Evolutionary conservation across 2,113 vertebrate genomes (phyloP).

Genomic region (Psephotus haematonotus): DNA sequence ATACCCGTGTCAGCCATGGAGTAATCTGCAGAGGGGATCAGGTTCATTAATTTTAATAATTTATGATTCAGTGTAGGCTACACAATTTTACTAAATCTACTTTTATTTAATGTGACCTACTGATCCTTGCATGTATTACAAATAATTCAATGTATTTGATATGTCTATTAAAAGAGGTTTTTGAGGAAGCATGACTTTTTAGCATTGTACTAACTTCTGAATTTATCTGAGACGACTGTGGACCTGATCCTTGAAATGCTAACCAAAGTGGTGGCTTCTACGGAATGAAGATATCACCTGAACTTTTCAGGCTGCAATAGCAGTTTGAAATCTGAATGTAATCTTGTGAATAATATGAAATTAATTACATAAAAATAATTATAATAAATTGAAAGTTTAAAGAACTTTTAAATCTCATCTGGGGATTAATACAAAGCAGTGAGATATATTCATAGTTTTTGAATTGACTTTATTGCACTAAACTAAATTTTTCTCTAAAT

Average conservation of each 20-base stretch:
- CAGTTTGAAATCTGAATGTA: not conserved
- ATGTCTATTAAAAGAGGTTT: not conserved
- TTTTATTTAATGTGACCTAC: slow-evolving; percentile 52
- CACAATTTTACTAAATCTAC: slow-evolving; percentile 49
- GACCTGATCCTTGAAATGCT: not conserved
- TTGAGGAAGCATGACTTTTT: not conserved
- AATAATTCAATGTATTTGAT: not conserved
- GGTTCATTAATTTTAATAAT: slow-evolving; percentile 68
- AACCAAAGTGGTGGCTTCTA: not conserved
- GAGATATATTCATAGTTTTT: not conserved
- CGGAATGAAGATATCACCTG: not conserved
- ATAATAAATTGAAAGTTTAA: not conserved
- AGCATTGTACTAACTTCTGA: not conserved
- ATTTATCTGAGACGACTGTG: not conserved
- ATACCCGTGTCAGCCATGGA: slow-evolving; percentile 21
- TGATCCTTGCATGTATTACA: slow-evolving; percentile 24
- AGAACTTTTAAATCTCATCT: not conserved
- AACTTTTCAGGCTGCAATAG: not conserved
- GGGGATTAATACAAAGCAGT: not conserved
- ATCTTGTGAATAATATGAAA: not conserved
- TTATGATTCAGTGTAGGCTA: slow-evolving; percentile 35
- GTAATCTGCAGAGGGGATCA: slow-evolving; percentile 48
- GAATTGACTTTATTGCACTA: not conserved
- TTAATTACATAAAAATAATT: not conserved
- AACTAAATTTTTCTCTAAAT: not conserved